A percentile compares a stretch with the other conserved stretches of the same genome.
Conservation (phyloP, 2,888 invertebrate species). For the Athalia cordata region DNA sequence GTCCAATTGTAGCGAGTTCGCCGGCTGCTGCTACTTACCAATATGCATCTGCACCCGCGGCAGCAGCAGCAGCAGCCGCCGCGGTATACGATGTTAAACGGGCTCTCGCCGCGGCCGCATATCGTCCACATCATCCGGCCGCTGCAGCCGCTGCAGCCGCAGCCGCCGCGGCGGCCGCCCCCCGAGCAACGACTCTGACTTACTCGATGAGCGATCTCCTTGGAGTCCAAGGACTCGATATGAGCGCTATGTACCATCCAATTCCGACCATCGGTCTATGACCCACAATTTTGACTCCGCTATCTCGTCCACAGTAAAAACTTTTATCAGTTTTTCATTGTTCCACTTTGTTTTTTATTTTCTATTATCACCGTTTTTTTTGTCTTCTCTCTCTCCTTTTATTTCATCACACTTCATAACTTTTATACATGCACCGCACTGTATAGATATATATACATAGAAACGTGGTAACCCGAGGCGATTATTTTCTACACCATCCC, state of each 20-base stretch:
- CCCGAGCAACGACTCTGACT: slow-evolving; percentile 76
- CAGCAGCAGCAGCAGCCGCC: slow-evolving; percentile 73
- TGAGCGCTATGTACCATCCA: slow-evolving; percentile 84
- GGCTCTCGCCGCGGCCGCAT: slow-evolving; percentile 79
- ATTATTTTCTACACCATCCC: no score
- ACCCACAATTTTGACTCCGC: slow-evolving; percentile 75
- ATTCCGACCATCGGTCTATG: slow-evolving; percentile 83
- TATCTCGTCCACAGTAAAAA: slow-evolving; percentile 68
- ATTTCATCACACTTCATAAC: not conserved
- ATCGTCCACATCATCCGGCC: slow-evolving; percentile 75
- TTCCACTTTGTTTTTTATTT: not conserved
- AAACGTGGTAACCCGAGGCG: no score
- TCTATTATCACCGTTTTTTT: not conserved
- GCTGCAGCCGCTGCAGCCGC: slow-evolving; percentile 70
- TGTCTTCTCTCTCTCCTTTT: not conserved
- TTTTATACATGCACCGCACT: not conserved
- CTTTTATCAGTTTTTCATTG: slow-evolving; percentile 15
- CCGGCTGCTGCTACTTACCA: slow-evolving; percentile 66
- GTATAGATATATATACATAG: no score
- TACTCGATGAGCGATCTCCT: slow-evolving; percentile 84
- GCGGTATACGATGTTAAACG: slow-evolving; percentile 76
- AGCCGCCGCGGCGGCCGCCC: slow-evolving; percentile 67
- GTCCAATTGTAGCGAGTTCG: slow-evolving; percentile 67
- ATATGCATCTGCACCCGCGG: slow-evolving; percentile 71
- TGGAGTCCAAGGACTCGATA: slow-evolving; percentile 81